Base-by-base conservation (phyloP, 1,140 invertebrate genomes). In the Mesaphorura yosii region DNA sequence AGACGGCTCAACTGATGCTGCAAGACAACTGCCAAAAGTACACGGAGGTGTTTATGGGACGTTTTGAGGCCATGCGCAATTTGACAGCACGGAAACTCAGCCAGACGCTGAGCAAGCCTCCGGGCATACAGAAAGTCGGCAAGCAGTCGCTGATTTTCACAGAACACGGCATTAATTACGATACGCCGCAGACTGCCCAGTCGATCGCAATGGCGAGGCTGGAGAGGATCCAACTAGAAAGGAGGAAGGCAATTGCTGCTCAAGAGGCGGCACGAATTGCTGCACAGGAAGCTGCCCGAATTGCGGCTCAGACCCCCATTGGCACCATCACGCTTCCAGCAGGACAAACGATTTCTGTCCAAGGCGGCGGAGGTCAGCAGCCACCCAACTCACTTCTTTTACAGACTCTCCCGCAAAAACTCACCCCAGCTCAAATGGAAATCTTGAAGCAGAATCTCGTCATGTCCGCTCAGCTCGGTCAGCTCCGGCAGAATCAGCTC, bases 121-220 rank as follows among this genome's bases (percentile, higher is more conserved):
- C 53, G 1, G 53, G 15, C 5, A 42, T 50, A 0, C 66, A 65
- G 15, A 71, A 79, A 48, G 88, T 84, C 65, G 90, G 88, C 4
- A 92, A 91, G 64, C 87, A 92, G 66, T 78, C 84, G 3, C 79
- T 80, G 23, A 78, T 91, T 31, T 68, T 94, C 55, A 75, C 78
- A 26, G 88, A 94, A 42, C 82, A 78, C 66, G 83, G 83, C 5
- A 85, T 97, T 42, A 80, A 80, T 64, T 88, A 91, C 64, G 91
- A 96, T 59, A 76, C 75, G 56, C 90, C 90, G 1, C 70, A 89
- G 19, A 77, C 78, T 51, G 90, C 90, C 0, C 78, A 83, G 60
- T 83, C 89, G 60, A 84, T 95, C 28, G 90, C 90, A 2, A 75
- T 79, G 6, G 80, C 81, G 46, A 75, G 88, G 60, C 86, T 85